phyloP scores from a whole-genome alignment of 2,113 vertebrate species.

The Tragelaphus imberbis region DNA sequence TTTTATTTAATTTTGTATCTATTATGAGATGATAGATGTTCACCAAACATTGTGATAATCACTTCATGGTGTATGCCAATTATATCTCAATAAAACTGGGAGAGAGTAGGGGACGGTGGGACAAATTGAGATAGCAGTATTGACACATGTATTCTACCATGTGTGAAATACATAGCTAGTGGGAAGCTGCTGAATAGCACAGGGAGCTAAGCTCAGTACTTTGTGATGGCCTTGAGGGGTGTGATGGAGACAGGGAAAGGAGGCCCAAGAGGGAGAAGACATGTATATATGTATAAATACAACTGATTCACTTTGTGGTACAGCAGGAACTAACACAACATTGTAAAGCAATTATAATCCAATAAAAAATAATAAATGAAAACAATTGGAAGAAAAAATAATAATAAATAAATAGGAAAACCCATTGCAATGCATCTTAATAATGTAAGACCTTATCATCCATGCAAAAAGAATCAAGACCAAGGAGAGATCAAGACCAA shows the following conservation, averaged over 20 bases:
- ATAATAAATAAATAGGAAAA: not conserved
- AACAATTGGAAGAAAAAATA: not conserved
- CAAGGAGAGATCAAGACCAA: not conserved
- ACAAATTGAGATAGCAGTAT: not conserved
- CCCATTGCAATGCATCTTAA: not conserved
- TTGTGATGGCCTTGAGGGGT: not conserved
- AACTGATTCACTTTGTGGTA: not conserved
- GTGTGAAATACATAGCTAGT: not conserved
- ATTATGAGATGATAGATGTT: not conserved
- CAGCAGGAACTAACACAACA: not conserved
- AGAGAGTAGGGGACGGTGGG: not conserved
- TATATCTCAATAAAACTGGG: not conserved
- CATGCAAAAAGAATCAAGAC: not conserved
- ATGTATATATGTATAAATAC: not conserved
- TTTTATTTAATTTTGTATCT: not conserved
- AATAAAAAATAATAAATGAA: not conserved
- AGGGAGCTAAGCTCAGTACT: not conserved
- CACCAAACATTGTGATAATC: not conserved
- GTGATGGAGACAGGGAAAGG: not conserved
- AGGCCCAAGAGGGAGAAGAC: not conserved
- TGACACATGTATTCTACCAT: not conserved
- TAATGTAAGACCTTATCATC: not conserved
- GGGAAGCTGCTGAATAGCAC: not conserved
- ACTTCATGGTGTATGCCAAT: not conserved
- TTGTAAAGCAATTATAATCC: not conserved